Base-by-base conservation (phyloP, 2,797 vertebrate species). In the Betta splendens region DNA sequence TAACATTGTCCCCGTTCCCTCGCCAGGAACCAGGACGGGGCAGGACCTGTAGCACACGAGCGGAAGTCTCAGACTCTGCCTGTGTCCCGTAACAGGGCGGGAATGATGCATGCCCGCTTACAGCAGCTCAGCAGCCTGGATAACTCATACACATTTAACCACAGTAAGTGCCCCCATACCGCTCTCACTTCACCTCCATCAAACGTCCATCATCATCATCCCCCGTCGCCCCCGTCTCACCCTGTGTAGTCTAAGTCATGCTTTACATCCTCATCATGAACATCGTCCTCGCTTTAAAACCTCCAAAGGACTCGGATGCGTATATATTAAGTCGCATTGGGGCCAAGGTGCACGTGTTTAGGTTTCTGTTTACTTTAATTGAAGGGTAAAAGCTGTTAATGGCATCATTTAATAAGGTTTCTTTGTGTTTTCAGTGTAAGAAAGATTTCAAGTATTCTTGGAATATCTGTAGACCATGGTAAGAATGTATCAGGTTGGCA, bases 61-160 rank as follows among this genome's bases (percentile, higher is more conserved):
- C 94, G 97, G 92, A 99, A 98, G 90, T 96, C 98, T 96, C 98
- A 99, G 95, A 99, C 98, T 94, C 95, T 99, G 91, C 97, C 97
- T 94, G 97, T 98, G 94, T 98, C 96, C 93, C 98, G 97, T 94
- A 98, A 95, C 95, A 98, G 96, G 94, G 94, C 96, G 89, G 96
- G 95, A 89, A 94, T 97, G 93, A 94, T 96, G 95, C 98, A 99
- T 93, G 94, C 95, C 92, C 97, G 97, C 94, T 96, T 99, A 91
- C 96, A 98, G 89, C 98, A 98, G 92, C 95, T 99, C 93, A 96
- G 94, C 96, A 99, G 97, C 92, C 94, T 99, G 96, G 98, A 99
- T 94, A 99, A 98, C 92, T 95, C 96, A 90, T 93, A 95, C 93
- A 97, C 96, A 89, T 96, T 97, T 95, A 97, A 96, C 94, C 94